A percentile compares a stretch with the other conserved stretches of the same genome.
phyloP scores from a whole-genome alignment of 2,797 vertebrate species.

The Cichlasoma orientale region DNA sequence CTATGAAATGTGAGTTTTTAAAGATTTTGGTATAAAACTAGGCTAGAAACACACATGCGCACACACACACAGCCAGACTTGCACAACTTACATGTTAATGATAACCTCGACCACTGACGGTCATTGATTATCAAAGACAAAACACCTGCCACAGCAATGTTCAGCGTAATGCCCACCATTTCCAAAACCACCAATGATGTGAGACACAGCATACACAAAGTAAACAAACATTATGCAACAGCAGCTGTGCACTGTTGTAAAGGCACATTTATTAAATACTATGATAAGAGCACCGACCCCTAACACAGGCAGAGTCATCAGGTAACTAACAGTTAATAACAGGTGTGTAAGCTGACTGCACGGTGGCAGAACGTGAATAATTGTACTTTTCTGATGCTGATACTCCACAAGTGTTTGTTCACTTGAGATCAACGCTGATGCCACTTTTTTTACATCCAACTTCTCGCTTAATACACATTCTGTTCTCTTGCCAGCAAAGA shows the following conservation, averaged over 20 bases:
- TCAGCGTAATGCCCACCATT: neutral
- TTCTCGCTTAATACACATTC: neutral
- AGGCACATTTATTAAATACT: neutral
- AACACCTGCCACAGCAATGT: neutral
- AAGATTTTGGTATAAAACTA: neutral
- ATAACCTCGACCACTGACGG: no score
- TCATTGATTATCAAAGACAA: neutral
- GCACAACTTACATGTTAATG: no score
- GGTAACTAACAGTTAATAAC: neutral
- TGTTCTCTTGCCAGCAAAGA: neutral
- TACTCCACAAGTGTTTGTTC: no score
- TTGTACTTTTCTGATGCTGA: no score
- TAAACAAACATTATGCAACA: no score
- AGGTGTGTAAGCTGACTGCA: neutral
- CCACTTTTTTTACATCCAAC: no score
- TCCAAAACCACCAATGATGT: neutral
- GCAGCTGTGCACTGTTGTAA: neutral
- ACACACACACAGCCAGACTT: no score
- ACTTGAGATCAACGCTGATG: no score
- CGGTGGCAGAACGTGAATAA: neutral
- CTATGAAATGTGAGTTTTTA: neutral
- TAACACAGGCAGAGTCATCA: neutral
- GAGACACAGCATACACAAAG: neutral
- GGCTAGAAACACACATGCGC: rapidly evolving
- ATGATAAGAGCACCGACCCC: no score